Conservation (phyloP, 2,888 invertebrate genomes). For the Merodon equestris region DNA sequence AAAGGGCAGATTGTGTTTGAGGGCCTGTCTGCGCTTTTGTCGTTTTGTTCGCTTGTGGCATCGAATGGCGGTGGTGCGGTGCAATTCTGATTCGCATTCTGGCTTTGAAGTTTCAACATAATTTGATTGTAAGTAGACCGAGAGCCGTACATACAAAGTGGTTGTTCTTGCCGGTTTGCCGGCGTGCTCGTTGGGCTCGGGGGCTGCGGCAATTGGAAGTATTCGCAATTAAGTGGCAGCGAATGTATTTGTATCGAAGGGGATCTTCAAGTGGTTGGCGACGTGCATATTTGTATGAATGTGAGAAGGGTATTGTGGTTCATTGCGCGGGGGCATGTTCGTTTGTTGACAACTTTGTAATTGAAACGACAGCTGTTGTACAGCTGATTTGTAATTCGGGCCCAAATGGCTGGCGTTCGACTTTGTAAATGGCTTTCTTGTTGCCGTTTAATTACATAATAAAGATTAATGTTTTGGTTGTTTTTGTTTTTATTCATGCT, state of each 20-base stretch:
- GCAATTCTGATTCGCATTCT: slow-evolving; percentile 16
- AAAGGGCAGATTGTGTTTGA: slow-evolving; percentile 23
- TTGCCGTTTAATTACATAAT: slow-evolving; percentile 31
- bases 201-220: slow-evolving; percentile 5
- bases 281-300: too few relatives aligned
- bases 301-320: slow-evolving; percentile 13
- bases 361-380: slow-evolving; percentile 27
- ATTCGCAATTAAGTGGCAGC: slow-evolving; percentile 29
- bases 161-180: slow-evolving; percentile 35
- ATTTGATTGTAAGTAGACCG: slow-evolving; percentile 54
- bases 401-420: not conserved
- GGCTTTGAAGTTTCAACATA: slow-evolving; percentile 57
- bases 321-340: slow-evolving; percentile 22
- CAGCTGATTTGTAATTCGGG: slow-evolving; percentile 7
- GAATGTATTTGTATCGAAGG: slow-evolving; percentile 34
- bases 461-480: not conserved
- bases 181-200: slow-evolving; percentile 11
- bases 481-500: too few relatives aligned
- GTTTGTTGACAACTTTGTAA: slow-evolving; percentile 39
- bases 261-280: slow-evolving; percentile 21
- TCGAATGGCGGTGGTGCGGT: too few relatives aligned
- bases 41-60: too few relatives aligned
- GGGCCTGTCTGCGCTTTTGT: slow-evolving; percentile 31
- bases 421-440: slow-evolving; percentile 4
- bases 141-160: slow-evolving; percentile 26